A percentile compares a stretch with the other conserved stretches of the same genome.
Conservation (phyloP, 2,113 vertebrate genomes). For the Marmota monax region DNA sequence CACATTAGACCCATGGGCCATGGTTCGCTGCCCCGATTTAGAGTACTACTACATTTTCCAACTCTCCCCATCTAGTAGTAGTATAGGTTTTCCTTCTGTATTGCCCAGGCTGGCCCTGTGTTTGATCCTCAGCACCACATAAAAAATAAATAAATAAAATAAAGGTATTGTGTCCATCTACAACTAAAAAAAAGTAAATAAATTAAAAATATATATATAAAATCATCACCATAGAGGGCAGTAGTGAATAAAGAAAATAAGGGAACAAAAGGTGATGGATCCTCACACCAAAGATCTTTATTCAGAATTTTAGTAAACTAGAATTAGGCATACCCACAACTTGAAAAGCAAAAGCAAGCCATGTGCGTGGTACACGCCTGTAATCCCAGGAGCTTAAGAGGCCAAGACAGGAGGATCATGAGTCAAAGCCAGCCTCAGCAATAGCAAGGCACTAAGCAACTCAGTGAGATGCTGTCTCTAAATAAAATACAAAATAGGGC, state of each 20-base stretch:
- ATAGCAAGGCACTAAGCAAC: too few relatives aligned
- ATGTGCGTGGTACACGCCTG: too few relatives aligned
- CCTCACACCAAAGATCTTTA: background rate
- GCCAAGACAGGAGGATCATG: too few relatives aligned
- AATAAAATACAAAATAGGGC: too few relatives aligned
- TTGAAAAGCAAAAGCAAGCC: constrained; percentile 31
- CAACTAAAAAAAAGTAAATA: too few relatives aligned
- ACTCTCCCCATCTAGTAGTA: background rate
- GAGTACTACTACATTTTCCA: background rate
- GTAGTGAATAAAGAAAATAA: background rate
- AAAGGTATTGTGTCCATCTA: too few relatives aligned
- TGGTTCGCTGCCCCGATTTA: background rate
- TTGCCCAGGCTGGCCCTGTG: background rate
- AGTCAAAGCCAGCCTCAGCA: too few relatives aligned
- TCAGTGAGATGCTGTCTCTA: too few relatives aligned
- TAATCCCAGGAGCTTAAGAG: too few relatives aligned
- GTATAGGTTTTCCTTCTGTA: background rate
- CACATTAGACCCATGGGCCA: constrained; percentile 6
- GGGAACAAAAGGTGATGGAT: background rate
- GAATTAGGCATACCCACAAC: background rate
- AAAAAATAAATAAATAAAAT: too few relatives aligned
- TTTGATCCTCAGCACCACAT: too few relatives aligned
- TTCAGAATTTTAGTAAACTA: constrained; percentile 21
- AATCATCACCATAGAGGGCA: constrained; percentile 36
- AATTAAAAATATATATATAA: background rate